Percentiles rank a stretch among this genome's conserved stretches.
Evolutionary conservation across 1,140 invertebrate species (phyloP).

Genomic region (Tetragnatha versicolor): DNA sequence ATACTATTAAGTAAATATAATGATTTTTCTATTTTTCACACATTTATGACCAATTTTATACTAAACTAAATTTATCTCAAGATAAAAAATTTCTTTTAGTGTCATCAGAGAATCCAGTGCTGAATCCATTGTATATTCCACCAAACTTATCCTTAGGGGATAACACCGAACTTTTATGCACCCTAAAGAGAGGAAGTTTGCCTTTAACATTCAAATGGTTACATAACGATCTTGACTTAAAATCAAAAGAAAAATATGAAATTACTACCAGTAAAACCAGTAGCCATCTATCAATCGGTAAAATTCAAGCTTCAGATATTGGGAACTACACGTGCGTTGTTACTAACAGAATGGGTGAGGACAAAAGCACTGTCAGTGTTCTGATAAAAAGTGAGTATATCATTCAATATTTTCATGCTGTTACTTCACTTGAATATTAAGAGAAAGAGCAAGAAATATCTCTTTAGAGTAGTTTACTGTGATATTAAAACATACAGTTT

Average conservation of each 20-base stretch:
- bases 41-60: no score
- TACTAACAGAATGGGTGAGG: slow-evolving; percentile 13
- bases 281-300: not conserved
- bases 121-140: slow-evolving; percentile 41
- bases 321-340: slow-evolving; percentile 47
- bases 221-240: not conserved
- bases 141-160: slow-evolving; percentile 31
- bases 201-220: slow-evolving; percentile 53
- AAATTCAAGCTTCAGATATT: slow-evolving; percentile 18
- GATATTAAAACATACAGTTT: not conserved
- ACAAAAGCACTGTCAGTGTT: not conserved
- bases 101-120: slow-evolving; percentile 4
- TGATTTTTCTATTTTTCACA: no score
- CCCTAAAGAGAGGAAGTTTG: slow-evolving; percentile 42
- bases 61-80: no score
- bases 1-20: no score
- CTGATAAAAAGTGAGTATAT: slow-evolving; percentile 23
- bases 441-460: not conserved
- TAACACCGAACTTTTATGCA: slow-evolving; percentile 37
- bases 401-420: not conserved
- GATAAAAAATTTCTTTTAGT: not conserved
- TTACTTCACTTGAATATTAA: not conserved
- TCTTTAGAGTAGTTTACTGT: not conserved
- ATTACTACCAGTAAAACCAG: slow-evolving; percentile 9
- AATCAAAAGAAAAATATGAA: not conserved